Evolutionary conservation across 2,888 invertebrate species (phyloP).

Genomic region (Lasioglossum morio): DNA sequence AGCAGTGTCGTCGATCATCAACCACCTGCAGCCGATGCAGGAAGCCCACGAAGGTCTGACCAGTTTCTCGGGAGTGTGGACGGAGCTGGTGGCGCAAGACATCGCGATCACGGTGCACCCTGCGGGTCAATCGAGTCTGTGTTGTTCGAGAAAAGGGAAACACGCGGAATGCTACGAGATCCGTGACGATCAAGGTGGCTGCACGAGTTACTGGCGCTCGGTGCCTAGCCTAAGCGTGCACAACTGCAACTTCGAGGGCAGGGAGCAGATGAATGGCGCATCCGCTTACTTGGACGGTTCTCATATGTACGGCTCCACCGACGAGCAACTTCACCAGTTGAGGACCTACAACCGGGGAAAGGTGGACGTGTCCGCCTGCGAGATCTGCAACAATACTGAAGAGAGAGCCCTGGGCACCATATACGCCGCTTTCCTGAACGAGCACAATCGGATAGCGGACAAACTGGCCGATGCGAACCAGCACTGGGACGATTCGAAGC

Average conservation of each 20-base stretch:
- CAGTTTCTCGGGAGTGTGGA: slow-evolving; percentile 92
- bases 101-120: slow-evolving; percentile 89
- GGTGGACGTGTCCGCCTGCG: slow-evolving; percentile 89
- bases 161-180: slow-evolving; percentile 87
- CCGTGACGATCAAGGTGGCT: slow-evolving; percentile 80
- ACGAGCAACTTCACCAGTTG: slow-evolving; percentile 89
- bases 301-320: slow-evolving; percentile 92
- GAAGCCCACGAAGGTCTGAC: slow-evolving; percentile 91
- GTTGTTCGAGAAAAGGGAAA: slow-evolving; percentile 78
- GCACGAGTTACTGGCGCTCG: slow-evolving; percentile 90
- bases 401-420: slow-evolving; percentile 88
- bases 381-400: slow-evolving; percentile 86
- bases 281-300: slow-evolving; percentile 94
- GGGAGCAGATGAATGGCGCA: slow-evolving; percentile 94
- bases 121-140: slow-evolving; percentile 74
- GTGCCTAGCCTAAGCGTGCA: slow-evolving; percentile 85
- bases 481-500: slow-evolving; percentile 92
- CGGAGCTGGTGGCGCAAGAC: slow-evolving; percentile 91
- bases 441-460: slow-evolving; percentile 92
- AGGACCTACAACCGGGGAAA: slow-evolving; percentile 90
- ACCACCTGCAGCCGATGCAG: slow-evolving; percentile 68
- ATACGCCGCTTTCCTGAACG: slow-evolving; percentile 90
- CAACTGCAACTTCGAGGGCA: slow-evolving; percentile 85
- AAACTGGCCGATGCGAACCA: slow-evolving; percentile 89
- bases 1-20: slow-evolving; percentile 85